Base-by-base conservation (phyloP, 1,140 invertebrate species). In the Pseudomyrmex flavicornis region DNA sequence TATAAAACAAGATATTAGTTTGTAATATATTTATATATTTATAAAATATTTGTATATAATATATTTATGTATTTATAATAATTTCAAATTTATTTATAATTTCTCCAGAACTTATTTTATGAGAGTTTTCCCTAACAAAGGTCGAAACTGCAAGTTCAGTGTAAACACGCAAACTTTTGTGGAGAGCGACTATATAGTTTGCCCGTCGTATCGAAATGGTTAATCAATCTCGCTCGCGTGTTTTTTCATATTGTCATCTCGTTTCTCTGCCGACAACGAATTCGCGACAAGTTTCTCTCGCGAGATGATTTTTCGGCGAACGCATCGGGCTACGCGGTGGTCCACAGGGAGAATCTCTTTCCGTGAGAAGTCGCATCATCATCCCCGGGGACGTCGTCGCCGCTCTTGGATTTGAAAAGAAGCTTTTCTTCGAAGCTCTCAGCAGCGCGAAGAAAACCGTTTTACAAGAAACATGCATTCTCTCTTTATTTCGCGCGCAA, bases 401-500 rank as follows among this genome's bases (percentile, higher is more conserved):
- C 35, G 22, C 56, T 69, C 75, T 84, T 22, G 12, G 74, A 80
- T 80, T 84, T 84, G 65, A 70, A 84, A 84, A 65, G 75, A 69
- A 69, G 63, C 65, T 80, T 84, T 35, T 80, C 82, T 62, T 79
- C 75, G 26, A 26, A 68, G 74, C 62, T 83, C 76, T 69, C 76
- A 70, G 44, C 76, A 70, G 44, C 65, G 17, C 52, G 65, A 68
- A 61, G 12, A 59, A 17, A 52, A 68, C 50, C 73, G 72, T 76
- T 77, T 76, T 77, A 65, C 61, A 83, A 77, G 50, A 58, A 83
- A 77, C 63, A 83, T 63, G 22, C 35, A 15, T 63, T 50, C 50
- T 52, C 9, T 63, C 61, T 63, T 12, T 63, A 13, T 58, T 10
- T 77, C 35, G n/a, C 62, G 48, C 20, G 2, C 44, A 48, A 63